Base-by-base conservation (phyloP, 2,113 vertebrate species). In the Motacilla alba region DNA sequence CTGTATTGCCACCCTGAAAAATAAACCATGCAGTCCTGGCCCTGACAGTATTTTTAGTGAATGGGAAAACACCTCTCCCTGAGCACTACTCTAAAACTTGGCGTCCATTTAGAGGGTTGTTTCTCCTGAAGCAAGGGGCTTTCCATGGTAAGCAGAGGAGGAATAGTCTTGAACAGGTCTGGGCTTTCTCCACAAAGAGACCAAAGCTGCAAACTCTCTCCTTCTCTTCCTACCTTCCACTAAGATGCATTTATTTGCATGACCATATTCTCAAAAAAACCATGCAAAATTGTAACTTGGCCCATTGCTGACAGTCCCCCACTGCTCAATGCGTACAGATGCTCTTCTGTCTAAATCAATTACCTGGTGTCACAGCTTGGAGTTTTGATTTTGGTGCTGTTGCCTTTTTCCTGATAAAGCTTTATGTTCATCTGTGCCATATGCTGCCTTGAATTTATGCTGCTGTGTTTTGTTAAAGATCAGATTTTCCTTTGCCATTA, bases 391-490 rank as follows among this genome's bases (percentile, higher is more conserved):
- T 88, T 68, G 67, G 46, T 67, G 68, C 28, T 80, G 56, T 75
- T 96, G 64, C 56, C 53, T 91, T 92, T 86, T 88, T 74, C 15
- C 21, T 93, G 56, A 87, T 16, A 33, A 49, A 56, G 63, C 56
- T 81, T 93, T 94, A 63, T 67, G 67, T 60, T 95, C 90, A 60
- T 77, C 74, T 95, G 56, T 82, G 16, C 88, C 94, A 97, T 95
- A 95, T 91, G 69, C 77, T 83, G 90, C 60, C 82, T 96, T 93
- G 90, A 96, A 97, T 97, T 87, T 96, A 90, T 96, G 73, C 93
- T 83, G 69, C 93, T 88, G 83, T 93, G 70, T 94, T 97, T 97
- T 96, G 95, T 96, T 96, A 97, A 95, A 94, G 63, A 88, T 96
- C 82, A 93, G 43, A 47, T 95, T 97, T 98, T 91, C 94, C 64